phyloP scores from a whole-genome alignment of 1,140 invertebrate genomes.

The Branchinecta lynchi region DNA sequence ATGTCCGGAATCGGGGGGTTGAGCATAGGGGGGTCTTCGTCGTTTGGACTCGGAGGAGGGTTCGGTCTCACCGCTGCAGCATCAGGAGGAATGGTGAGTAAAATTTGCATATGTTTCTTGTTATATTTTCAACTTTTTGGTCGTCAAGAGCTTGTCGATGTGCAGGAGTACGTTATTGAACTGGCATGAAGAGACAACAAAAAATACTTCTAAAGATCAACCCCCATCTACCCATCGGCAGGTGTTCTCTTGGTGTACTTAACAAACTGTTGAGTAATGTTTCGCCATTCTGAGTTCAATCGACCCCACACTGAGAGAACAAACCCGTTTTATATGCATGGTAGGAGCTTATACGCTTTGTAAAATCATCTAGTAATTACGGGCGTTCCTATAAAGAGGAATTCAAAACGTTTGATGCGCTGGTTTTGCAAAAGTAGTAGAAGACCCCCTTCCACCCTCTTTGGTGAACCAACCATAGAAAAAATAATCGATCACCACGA shows the following conservation, averaged over 20 bases:
- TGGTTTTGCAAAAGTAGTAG: too few relatives aligned
- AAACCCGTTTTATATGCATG: too few relatives aligned
- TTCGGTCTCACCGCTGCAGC: slow-evolving; percentile 32
- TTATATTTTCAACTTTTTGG: background rate
- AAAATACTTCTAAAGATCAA: background rate
- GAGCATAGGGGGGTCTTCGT: slow-evolving; percentile 28
- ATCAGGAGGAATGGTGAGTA: slow-evolving; percentile 39
- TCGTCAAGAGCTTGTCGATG: background rate
- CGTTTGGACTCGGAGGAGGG: slow-evolving; percentile 26
- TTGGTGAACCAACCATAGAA: too few relatives aligned
- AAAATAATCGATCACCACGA: too few relatives aligned
- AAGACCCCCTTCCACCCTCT: too few relatives aligned
- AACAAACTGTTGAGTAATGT: background rate
- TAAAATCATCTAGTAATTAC: too few relatives aligned
- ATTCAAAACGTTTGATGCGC: too few relatives aligned
- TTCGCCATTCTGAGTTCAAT: background rate
- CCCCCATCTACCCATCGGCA: background rate
- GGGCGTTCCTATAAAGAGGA: too few relatives aligned
- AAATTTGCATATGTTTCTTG: background rate
- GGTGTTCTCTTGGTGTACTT: background rate
- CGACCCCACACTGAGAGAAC: too few relatives aligned
- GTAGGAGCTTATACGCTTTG: too few relatives aligned
- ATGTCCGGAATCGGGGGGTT: slow-evolving; percentile 32
- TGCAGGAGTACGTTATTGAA: background rate
- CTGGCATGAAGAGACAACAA: too few relatives aligned